phyloP scores from a whole-genome alignment of 2,113 vertebrate genomes.

The Crotalus tigris region DNA sequence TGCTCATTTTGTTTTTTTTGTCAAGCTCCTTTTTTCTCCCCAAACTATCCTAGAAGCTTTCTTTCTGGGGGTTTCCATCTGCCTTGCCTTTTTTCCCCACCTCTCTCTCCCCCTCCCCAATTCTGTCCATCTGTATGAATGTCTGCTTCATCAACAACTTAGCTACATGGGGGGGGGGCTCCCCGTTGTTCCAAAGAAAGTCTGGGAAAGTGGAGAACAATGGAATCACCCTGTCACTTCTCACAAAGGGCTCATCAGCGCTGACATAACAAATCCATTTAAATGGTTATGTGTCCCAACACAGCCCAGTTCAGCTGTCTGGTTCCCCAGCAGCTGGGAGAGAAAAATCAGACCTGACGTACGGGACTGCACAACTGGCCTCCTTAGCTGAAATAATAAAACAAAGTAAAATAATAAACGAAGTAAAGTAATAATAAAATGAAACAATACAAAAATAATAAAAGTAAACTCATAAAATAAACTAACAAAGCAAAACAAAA shows the following conservation, averaged over 20 bases:
- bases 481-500: no score
- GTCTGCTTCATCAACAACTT: constrained; percentile 48
- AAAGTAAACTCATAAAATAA: no score
- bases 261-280: constrained; percentile 36
- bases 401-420: no score
- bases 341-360: constrained; percentile 17
- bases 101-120: not conserved
- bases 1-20: not conserved
- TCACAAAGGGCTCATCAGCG: constrained; percentile 47
- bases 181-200: not conserved
- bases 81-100: not conserved
- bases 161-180: constrained; percentile 12
- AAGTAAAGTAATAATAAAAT: no score
- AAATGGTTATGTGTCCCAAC: constrained; percentile 36
- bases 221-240: constrained; percentile 51
- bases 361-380: not conserved
- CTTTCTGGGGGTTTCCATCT: not conserved
- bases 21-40: not conserved
- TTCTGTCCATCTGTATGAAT: not conserved
- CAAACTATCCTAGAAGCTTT: not conserved
- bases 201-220: constrained; percentile 59
- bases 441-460: no score
- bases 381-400: not conserved
- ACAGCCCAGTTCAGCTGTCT: constrained; percentile 16
- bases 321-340: constrained; percentile 37